phyloP scores from a whole-genome alignment of 2,113 vertebrate species.

The Coreoperca whiteheadi region DNA sequence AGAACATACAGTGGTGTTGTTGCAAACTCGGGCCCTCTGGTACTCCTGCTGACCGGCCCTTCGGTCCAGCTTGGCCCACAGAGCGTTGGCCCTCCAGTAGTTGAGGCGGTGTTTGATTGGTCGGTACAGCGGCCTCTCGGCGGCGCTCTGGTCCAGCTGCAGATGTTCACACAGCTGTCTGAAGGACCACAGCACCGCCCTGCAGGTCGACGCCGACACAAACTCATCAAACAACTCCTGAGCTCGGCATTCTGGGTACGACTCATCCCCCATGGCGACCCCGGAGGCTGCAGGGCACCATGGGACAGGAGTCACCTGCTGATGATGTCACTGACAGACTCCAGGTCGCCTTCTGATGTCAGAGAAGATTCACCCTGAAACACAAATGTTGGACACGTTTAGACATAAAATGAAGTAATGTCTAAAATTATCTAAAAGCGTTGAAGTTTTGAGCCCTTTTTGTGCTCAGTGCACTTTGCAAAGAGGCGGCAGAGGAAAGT shows the following conservation, averaged over 20 bases:
- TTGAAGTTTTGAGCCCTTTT: no score
- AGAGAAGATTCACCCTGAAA: conserved; percentile 6
- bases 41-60: conserved; percentile 91
- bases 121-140: conserved; percentile 89
- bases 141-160: conserved; percentile 79
- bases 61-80: conserved; percentile 96
- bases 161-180: conserved; percentile 92
- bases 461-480: no score
- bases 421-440: no score
- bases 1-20: conserved; percentile 87
- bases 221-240: conserved; percentile 93
- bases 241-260: conserved; percentile 83
- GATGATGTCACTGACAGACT: conserved; percentile 44
- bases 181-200: conserved; percentile 91
- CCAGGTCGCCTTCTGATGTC: conserved; percentile 34
- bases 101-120: conserved; percentile 92
- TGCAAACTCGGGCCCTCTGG: conserved; percentile 89
- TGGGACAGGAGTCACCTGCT: conserved; percentile 40
- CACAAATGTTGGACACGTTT: not conserved
- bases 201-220: conserved; percentile 93
- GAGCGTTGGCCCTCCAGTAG: conserved; percentile 96
- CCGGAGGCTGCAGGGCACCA: conserved; percentile 36
- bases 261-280: conserved; percentile 73
- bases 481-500: no score
- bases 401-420: not conserved